Conservation (phyloP, 1,140 invertebrate genomes). For the Sitodiplosis mosellana region DNA sequence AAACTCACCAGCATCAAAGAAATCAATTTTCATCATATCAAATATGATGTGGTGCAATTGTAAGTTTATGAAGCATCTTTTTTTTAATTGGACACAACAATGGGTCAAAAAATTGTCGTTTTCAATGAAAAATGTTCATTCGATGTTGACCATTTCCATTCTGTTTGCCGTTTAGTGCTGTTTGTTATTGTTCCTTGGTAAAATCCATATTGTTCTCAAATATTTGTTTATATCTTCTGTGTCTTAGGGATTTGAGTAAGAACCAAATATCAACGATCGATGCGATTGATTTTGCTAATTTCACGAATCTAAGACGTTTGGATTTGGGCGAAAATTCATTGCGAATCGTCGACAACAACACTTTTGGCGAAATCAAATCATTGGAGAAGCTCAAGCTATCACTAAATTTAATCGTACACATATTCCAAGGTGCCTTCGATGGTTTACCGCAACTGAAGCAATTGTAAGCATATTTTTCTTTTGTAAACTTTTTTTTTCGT, state of each 20-base stretch:
- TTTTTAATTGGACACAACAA: conserved; percentile 6
- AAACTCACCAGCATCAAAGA: conserved; percentile 24
- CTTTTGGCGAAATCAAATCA: conserved; percentile 39
- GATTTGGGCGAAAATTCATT: conserved; percentile 48
- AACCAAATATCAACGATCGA: conserved; percentile 59
- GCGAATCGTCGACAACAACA: conserved; percentile 36
- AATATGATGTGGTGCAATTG: conserved; percentile 24
- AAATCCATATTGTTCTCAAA: no score
- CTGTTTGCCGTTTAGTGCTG: no score
- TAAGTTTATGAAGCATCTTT: conserved; percentile 14
- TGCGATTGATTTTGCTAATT: conserved; percentile 49
- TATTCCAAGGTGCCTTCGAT: conserved; percentile 47
- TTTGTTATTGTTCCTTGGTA: no score
- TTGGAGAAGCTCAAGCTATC: conserved; percentile 45
- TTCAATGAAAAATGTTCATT: no score
- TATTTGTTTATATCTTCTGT: no score
- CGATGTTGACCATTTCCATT: no score
- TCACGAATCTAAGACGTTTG: conserved; percentile 44
- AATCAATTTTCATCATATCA: conserved; percentile 26
- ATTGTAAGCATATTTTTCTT: conserved; percentile 36
- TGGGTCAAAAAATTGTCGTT: no score
- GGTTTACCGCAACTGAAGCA: conserved; percentile 41
- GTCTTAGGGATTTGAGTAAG: conserved; percentile 48
- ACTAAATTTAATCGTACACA: conserved; percentile 45
- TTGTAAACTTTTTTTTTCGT: conserved; percentile 4